Base-by-base conservation (phyloP, 1,140 invertebrate species). In the Drosophila subpulchrella region DNA sequence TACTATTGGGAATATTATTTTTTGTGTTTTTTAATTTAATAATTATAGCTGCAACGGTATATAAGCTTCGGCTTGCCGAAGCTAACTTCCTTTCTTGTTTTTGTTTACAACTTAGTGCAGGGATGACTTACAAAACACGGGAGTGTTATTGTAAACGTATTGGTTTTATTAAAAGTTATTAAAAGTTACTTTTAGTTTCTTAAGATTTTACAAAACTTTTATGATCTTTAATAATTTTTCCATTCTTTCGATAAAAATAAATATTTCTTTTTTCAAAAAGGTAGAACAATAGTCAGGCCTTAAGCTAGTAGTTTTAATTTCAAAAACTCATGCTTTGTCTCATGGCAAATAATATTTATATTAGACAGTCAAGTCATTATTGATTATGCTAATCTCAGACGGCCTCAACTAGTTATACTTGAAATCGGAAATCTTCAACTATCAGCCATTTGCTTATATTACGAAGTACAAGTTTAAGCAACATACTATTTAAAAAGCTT, bases 281-380 rank as follows among this genome's bases (percentile, higher is more conserved):
- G 8, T 34, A 8, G 10, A 46, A 24, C 0, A 39, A 13, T 3
- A 17, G 0, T 3, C 2, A 17, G 7, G 4, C 8, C 15, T 5
- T 20, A 11, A 24, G 78, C 78, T 74, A 85, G 59, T 17, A 13
- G n/a, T 56, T 39, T 47, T 15, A 3, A 7, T 38, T 32, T 32
- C 1, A 32, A 8, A 34, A 34, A 11, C 12, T 15, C 15, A 6
- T 0, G 5, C 41, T 42, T 11, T 13, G 13, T 47, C 3, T 3
- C 8, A 27, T 12, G 6, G 44, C 0, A 5, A 47, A 47, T 20
- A 20, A 20, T 20, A 2, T 20, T 20, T 12, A 46, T n/a, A 17
- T 17, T 42, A 15, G 17, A 46, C 10, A 11, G 8, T 3, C 10
- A 27, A 47, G 46, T 30, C 12, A 15, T 2, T 15, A 10, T 30